phyloP scores from a whole-genome alignment of 2,888 invertebrate species.

The Luffia ferchaultella region DNA sequence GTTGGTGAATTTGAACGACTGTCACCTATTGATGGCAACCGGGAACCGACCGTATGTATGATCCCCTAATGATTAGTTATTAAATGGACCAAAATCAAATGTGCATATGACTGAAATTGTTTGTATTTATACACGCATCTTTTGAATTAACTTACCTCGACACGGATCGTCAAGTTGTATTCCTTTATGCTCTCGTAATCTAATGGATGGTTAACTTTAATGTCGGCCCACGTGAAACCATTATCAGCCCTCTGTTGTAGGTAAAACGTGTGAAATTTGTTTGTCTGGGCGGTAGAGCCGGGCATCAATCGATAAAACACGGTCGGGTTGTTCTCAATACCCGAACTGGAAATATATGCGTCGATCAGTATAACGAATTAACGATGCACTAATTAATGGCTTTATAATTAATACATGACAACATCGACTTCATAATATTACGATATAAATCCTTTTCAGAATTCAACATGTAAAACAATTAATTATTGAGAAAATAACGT shows the following conservation, averaged over 20 bases:
- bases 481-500: too few species aligned
- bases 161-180: constrained; percentile 94
- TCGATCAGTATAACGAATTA: constrained; percentile 3
- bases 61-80: too few species aligned
- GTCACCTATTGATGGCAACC: too few species aligned
- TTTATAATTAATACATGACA: constrained; percentile 28
- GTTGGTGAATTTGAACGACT: too few species aligned
- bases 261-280: constrained; percentile 95
- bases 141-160: constrained; percentile 83
- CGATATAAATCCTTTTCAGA: neutral
- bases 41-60: too few species aligned
- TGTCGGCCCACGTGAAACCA: constrained; percentile 94
- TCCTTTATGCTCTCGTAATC: constrained; percentile 96
- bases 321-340: constrained; percentile 95
- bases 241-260: constrained; percentile 93
- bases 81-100: too few species aligned
- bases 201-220: constrained; percentile 94
- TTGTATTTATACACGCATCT: too few species aligned
- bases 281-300: constrained; percentile 94
- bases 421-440: constrained; percentile 19
- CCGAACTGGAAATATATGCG: constrained; percentile 77
- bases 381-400: constrained; percentile 12
- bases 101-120: too few species aligned
- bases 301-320: constrained; percentile 96
- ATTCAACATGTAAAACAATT: neutral